A percentile compares a stretch with the other conserved stretches of the same genome.
Conservation (phyloP, 1,140 invertebrate species). For the Spodoptera frugiperda region DNA sequence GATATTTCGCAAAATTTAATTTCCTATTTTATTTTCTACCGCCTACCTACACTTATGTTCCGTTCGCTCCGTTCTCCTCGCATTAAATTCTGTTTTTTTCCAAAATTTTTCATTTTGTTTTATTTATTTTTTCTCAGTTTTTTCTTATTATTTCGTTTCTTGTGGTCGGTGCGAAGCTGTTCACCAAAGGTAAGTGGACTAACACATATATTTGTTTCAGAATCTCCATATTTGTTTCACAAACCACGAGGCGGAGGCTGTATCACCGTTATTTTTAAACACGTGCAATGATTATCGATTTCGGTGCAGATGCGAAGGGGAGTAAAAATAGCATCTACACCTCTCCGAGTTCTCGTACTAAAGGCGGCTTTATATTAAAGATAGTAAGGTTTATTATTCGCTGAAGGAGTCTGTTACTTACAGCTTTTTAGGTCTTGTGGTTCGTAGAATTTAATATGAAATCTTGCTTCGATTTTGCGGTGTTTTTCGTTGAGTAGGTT, state of each 20-base stretch:
- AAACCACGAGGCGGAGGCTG: neutral
- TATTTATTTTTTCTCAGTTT: slow-evolving; percentile 17
- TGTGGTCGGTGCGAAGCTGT: slow-evolving; percentile 38
- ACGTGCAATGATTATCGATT: slow-evolving; percentile 72
- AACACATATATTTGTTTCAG: slow-evolving; percentile 12
- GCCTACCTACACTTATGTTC: slow-evolving; percentile 52
- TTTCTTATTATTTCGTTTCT: slow-evolving; percentile 48
- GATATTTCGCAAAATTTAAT: slow-evolving; percentile 64
- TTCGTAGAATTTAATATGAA: slow-evolving; percentile 24
- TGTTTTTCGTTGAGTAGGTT: neutral
- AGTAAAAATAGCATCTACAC: slow-evolving; percentile 66
- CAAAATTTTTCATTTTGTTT: slow-evolving; percentile 48
- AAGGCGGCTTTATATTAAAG: slow-evolving; percentile 53
- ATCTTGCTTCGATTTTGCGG: slow-evolving; percentile 22
- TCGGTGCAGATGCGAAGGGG: slow-evolving; percentile 61
- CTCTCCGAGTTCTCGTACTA: slow-evolving; percentile 45
- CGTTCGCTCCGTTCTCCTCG: slow-evolving; percentile 44
- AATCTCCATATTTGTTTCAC: neutral
- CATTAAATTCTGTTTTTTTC: slow-evolving; percentile 51
- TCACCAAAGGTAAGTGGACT: slow-evolving; percentile 52
- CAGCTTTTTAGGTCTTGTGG: slow-evolving; percentile 29
- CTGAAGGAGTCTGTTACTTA: slow-evolving; percentile 37
- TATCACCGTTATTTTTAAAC: slow-evolving; percentile 58
- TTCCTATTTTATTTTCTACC: slow-evolving; percentile 59
- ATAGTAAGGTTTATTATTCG: slow-evolving; percentile 54